Evolutionary conservation across 2,888 invertebrate genomes (phyloP), one percentile per base, ranked within the genome.

Genomic region (Polyploca ridens): DNA sequence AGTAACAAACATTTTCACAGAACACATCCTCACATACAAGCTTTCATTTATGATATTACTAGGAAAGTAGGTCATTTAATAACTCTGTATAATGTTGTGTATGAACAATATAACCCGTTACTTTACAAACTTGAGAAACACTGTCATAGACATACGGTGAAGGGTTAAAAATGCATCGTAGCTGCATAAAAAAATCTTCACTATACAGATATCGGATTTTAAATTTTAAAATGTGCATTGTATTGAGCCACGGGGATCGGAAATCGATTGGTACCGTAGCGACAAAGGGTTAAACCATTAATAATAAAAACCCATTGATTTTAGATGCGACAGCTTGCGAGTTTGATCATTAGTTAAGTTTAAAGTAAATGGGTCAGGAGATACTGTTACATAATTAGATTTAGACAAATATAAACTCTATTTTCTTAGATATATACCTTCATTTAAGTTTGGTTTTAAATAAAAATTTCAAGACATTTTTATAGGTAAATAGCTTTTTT

Each of bases 191-290:
- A 94, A 91, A 92, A 90, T 79, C 79, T 61, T 79, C 84, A 78
- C 83, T 70, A 85, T 85, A 91, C 89, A 94, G 93, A 94, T 94
- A 94, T 94, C 93, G 93, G 93, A 93, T 94, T 94, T 94, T 93
- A 94, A 94, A 94, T 88, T 94, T 94, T 94, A 93, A 94, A 94
- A 94, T 92, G 93, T 90, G 93, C 91, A 91, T 94, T 94, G 94
- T 93, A 93, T 93, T 91, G 90, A 84, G 77, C 91, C 70, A 72
- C 84, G 76, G 90, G 92, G 93, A 84, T 90, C 89, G 87, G 84
- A 84, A 93, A 94, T 94, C 93, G 94, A 94, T 94, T 93, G 92
- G 91, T 83, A 79, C 85, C 88, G 84, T 78, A 82, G 84, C 85
- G 82, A 87, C 89, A 90, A 93, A 93, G 91, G 94, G 92, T 90